These are phyloP conservation scores for Aptenodytes patagonicus DNA, from an alignment of 2,113 vertebrate species.

Conservation along the genomic window DNA sequence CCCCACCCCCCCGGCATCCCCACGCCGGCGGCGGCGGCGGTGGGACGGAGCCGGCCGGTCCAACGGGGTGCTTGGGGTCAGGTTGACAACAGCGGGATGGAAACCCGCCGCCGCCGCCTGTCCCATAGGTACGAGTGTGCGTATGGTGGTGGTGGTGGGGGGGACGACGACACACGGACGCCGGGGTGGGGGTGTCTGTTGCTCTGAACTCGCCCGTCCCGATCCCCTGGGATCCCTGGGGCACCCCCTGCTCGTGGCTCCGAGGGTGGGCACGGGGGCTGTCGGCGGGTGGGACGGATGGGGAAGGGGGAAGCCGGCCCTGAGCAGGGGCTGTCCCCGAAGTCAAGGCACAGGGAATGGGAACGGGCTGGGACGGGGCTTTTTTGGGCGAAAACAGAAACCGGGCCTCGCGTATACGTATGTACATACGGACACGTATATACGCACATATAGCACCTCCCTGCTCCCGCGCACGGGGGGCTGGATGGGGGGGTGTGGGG, in stretches of 20 bases:
- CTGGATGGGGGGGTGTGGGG: neutral
- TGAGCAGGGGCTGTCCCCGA: neutral
- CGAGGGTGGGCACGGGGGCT: neutral
- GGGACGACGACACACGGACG: neutral
- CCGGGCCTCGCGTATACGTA: neutral
- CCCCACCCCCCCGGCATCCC: neutral
- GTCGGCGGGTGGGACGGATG: neutral
- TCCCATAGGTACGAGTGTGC: neutral
- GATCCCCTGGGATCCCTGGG: neutral
- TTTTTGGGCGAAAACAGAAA: neutral
- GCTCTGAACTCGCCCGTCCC: neutral
- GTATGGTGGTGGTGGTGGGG: neutral
- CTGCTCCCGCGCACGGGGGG: neutral
- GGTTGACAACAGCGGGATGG: neutral
- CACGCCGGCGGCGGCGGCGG: no score
- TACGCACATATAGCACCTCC: neutral
- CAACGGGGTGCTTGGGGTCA: neutral
- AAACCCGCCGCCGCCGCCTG: neutral
- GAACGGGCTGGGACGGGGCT: neutral
- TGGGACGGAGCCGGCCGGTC: neutral
- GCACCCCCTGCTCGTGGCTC: neutral
- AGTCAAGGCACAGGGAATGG: slow-evolving; percentile 67
- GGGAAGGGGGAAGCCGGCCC: neutral
- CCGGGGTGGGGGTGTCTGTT: neutral
- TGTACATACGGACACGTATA: no score